Evolutionary conservation across 1,140 invertebrate genomes (phyloP).

Genomic region (Cotesia vestalis): DNA sequence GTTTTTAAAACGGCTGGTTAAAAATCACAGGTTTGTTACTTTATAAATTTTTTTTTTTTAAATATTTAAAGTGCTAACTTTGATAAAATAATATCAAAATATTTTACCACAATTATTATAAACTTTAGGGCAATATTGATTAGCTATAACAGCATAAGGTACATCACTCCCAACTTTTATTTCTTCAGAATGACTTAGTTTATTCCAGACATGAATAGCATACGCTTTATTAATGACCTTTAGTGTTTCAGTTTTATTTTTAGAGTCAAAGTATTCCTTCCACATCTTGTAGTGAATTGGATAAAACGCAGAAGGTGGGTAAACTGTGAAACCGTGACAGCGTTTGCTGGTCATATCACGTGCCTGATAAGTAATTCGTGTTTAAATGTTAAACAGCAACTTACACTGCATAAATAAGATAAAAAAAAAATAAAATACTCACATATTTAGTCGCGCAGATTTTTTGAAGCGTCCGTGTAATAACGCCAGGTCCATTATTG

Average conservation of each 20-base stretch:
- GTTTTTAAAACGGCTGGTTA: too few relatives aligned
- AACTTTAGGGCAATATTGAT: constrained; percentile 69
- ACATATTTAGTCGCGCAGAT: constrained; percentile 69
- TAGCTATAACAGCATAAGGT: constrained; percentile 69
- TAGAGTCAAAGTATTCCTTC: constrained; percentile 70
- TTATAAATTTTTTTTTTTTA: neutral
- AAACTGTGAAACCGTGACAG: constrained; percentile 74
- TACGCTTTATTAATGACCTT: constrained; percentile 65
- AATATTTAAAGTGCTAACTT: neutral
- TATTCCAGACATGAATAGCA: constrained; percentile 78
- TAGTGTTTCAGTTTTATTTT: constrained; percentile 64
- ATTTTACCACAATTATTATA: constrained; percentile 59
- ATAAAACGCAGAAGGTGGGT: constrained; percentile 71
- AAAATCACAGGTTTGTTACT: too few relatives aligned
- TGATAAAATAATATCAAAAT: constrained; percentile 4
- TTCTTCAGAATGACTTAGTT: constrained; percentile 65
- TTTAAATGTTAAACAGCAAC: too few relatives aligned
- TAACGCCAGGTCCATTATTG: constrained; percentile 77
- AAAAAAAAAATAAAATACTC: constrained; percentile 28
- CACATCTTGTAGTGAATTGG: constrained; percentile 72
- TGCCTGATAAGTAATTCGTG: constrained; percentile 53
- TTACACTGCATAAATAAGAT: too few relatives aligned
- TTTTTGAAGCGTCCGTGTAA: constrained; percentile 72
- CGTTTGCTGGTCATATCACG: constrained; percentile 68
- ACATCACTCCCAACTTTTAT: constrained; percentile 64